Conservation (phyloP, 2,888 invertebrate genomes). For the Leucozona laternaria region DNA sequence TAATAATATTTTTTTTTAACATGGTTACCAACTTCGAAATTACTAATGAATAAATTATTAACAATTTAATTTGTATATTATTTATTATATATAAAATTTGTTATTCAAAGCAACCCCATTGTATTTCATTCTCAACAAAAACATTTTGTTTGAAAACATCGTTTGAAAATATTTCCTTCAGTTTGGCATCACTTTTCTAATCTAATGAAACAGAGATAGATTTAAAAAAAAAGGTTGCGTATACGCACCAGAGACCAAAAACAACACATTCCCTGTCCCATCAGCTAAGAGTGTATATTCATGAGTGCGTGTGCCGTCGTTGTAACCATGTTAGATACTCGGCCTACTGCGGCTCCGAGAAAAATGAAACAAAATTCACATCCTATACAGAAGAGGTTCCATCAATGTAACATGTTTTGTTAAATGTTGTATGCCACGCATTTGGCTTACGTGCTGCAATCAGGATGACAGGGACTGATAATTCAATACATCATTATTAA, state of each 20-base stretch:
- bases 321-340: slow-evolving; percentile 5
- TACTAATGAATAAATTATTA: too few species aligned
- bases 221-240: slow-evolving; percentile 23
- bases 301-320: not conserved
- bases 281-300: not conserved
- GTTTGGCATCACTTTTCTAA: slow-evolving; percentile 14
- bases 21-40: too few species aligned
- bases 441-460: slow-evolving; percentile 62
- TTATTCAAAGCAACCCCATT: too few species aligned
- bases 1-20: too few species aligned
- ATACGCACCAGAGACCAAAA: slow-evolving; percentile 46
- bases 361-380: not conserved
- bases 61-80: too few species aligned
- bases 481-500: slow-evolving; percentile 74
- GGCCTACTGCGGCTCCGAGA: not conserved
- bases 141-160: too few species aligned
- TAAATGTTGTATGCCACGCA: slow-evolving; percentile 70
- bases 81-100: too few species aligned
- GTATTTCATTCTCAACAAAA: too few species aligned
- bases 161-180: not conserved
- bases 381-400: slow-evolving; percentile 1
- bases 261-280: slow-evolving; percentile 63
- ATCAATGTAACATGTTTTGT: slow-evolving; percentile 58
- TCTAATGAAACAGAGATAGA: not conserved
- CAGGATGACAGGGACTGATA: slow-evolving; percentile 74